Evolutionary conservation across 2,113 vertebrate genomes (phyloP), one percentile per base, ranked within the genome.

Genomic region (Chrysochloris asiatica): DNA sequence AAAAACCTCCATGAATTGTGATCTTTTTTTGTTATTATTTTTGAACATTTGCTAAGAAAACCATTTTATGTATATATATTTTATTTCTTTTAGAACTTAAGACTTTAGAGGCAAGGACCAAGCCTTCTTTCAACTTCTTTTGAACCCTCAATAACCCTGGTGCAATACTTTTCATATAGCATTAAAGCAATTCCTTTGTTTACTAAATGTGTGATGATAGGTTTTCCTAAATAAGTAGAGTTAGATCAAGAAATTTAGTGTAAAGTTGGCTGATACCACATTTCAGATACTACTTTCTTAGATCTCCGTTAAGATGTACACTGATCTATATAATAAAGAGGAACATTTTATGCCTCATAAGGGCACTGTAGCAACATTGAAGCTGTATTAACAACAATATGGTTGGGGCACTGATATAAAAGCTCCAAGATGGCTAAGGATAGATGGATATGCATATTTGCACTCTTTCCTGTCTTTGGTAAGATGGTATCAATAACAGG

Each of bases 331-430:
- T 88, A 47, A 79, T 71, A 81, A 95, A 85, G 43, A n/a, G n/a
- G n/a, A 86, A 85, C 21, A 48, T 90, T 84, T 82, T 65, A 69
- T 87, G 33, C 85, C 59, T 92, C 90, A 86, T 84, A 92, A 91
- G 52, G 78, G 14, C 28, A 38, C 54, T 41, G 43, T 36, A 87
- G 47, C 48, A 87, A 91, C 38, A 50, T 3, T 8, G 86, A 92
- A 56, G 52, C 36, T 78, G 8, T 63, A n/a, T 89, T 67, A 85
- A 56, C 77, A 84, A 83, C 75, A 85, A 22, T 59, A 21, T 52
- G n/a, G 47, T 81, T 19, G 33, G 50, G 45, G 17, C 45, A 76
- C 76, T 91, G 76, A 88, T 77, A 13, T 9, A 38, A 45, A 33
- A 82, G 38, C 38, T 56, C 9, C 0, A 48, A n/a, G 67, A 56